A percentile compares a stretch with the other conserved stretches of the same genome.
These are phyloP conservation scores for Tinea trinotella DNA, from an alignment of 2,888 invertebrate genomes.

Conservation along the genomic window DNA sequence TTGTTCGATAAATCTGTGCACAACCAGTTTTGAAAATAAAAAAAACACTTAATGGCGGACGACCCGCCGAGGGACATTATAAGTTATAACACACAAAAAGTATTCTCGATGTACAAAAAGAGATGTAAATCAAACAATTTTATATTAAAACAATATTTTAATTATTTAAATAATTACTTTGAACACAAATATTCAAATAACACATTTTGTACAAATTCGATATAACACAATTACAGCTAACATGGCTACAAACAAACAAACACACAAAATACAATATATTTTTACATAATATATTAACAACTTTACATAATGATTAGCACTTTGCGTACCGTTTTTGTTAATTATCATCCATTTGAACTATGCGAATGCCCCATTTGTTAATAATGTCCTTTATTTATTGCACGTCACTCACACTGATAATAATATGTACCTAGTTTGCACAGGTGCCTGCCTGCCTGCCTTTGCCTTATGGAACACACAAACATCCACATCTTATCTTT, in stretches of 20 bases:
- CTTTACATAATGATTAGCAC: neutral
- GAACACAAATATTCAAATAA: conserved; percentile 6
- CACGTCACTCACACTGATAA: conserved; percentile 1
- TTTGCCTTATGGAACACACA: neutral
- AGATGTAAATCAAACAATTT: neutral
- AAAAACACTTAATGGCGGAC: neutral
- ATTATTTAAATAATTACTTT: conserved; percentile 10
- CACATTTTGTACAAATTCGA: conserved; percentile 14
- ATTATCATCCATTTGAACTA: neutral
- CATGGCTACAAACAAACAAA: conserved; percentile 7
- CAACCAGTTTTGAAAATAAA: conserved; percentile 2
- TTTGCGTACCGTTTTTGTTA: neutral
- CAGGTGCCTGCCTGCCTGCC: too few relatives aligned
- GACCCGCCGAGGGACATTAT: neutral
- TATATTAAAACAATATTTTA: conserved; percentile 11
- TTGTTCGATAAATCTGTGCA: conserved; percentile 9
- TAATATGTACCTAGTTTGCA: neutral
- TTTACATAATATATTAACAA: conserved; percentile 16
- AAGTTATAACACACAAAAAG: too few relatives aligned
- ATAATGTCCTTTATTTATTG: neutral
- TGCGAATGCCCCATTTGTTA: neutral
- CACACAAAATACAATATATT: neutral
- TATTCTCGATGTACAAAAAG: neutral
- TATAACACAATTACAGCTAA: neutral
- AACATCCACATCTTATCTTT: neutral